Evolutionary conservation across 1,140 invertebrate genomes (phyloP).

Genomic region (Ladona fulva): DNA sequence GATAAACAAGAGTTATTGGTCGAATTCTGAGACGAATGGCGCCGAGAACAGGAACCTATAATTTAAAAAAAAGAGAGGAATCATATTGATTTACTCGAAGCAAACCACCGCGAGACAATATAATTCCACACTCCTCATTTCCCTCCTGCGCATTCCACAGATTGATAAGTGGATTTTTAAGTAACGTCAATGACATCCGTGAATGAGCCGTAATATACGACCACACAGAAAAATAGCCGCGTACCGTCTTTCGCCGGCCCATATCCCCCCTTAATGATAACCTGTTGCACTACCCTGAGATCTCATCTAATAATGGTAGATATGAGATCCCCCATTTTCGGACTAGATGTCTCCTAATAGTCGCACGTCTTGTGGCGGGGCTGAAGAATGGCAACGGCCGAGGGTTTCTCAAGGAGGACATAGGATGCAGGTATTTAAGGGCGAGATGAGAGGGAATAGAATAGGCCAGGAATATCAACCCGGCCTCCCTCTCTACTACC

Average conservation of each 20-base stretch:
- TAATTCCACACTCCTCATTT: neutral
- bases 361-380: neutral
- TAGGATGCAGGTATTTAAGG: neutral
- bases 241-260: neutral
- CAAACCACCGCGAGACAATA: neutral
- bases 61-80: neutral
- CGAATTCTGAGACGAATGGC: neutral
- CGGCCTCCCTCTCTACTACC: neutral
- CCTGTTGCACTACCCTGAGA: neutral
- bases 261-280: neutral
- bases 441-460: neutral
- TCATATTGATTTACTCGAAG: neutral
- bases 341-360: neutral
- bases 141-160: neutral
- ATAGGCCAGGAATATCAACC: neutral
- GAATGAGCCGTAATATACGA: slow-evolving; percentile 9
- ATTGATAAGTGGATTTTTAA: slow-evolving; percentile 7
- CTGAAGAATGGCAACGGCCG: no score
- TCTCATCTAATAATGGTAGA: neutral
- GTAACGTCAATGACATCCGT: neutral
- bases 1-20: neutral
- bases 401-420: neutral
- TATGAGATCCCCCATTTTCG: neutral
- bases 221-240: neutral
- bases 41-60: neutral